These are phyloP conservation scores for Muraenolepis orangiensis DNA, from an alignment of 2,797 vertebrate genomes.

Conservation along the genomic window DNA sequence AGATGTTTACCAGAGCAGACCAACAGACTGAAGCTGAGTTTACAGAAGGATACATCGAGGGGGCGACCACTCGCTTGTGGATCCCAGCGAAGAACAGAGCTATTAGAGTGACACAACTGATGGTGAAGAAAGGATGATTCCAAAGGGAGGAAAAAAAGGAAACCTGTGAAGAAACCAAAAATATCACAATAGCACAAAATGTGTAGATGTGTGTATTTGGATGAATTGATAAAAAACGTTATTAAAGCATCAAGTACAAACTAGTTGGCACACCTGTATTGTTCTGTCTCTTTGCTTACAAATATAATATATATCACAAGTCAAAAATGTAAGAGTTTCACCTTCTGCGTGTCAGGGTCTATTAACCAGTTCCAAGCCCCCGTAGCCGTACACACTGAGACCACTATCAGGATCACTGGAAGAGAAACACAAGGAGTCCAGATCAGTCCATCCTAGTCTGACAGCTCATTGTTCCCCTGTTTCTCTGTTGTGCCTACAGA, in stretches of 20 bases:
- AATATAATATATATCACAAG: neutral
- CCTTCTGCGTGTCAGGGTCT: slow-evolving; percentile 98
- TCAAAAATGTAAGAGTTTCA: slow-evolving; percentile 39
- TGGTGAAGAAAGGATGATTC: slow-evolving; percentile 99
- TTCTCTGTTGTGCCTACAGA: neutral
- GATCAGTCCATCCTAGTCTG: too few relatives aligned
- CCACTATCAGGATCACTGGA: slow-evolving; percentile 97
- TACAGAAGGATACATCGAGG: slow-evolving; percentile 97
- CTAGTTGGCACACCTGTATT: neutral
- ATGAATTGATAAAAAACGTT: neutral
- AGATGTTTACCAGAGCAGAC: neutral
- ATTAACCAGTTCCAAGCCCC: slow-evolving; percentile 99
- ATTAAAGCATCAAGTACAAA: neutral
- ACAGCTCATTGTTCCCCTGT: neutral
- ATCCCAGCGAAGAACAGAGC: slow-evolving; percentile 99
- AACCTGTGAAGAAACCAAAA: slow-evolving; percentile 72
- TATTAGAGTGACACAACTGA: slow-evolving; percentile 96
- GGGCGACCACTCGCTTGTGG: slow-evolving; percentile 97
- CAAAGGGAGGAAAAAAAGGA: slow-evolving; percentile 97
- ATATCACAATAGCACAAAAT: neutral
- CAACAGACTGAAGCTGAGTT: neutral
- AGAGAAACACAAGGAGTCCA: neutral
- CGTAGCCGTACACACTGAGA: slow-evolving; percentile 97
- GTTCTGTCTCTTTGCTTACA: neutral
- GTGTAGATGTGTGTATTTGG: neutral